phyloP scores from a whole-genome alignment of 2,797 vertebrate species.

The Oophaga sylvatica region DNA sequence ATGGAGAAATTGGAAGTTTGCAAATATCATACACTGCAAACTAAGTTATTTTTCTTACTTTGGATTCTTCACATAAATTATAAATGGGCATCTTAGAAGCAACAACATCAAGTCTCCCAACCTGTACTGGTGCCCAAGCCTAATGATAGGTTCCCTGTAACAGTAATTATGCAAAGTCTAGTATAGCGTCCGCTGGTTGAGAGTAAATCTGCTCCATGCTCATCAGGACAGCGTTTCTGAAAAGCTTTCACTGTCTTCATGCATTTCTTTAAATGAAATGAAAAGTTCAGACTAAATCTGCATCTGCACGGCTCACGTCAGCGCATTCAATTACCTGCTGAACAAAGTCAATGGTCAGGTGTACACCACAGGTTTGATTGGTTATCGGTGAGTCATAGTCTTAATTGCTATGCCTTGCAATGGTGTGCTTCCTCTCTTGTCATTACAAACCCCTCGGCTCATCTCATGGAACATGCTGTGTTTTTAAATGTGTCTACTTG shows the following conservation, averaged over 20 bases:
- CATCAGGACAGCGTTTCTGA: neutral
- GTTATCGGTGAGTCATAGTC: conserved; percentile 60
- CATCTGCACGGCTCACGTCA: conserved; percentile 33
- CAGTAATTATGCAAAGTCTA: neutral
- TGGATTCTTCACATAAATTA: too few species aligned
- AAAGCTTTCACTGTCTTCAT: conserved; percentile 4
- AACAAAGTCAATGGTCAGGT: conserved; percentile 41
- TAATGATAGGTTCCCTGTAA: too few species aligned
- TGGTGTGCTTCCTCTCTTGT: conserved; percentile 60
- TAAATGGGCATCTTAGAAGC: too few species aligned
- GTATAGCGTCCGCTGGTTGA: neutral
- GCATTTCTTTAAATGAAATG: conserved; percentile 19
- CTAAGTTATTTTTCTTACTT: too few species aligned
- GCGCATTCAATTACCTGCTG: conserved; percentile 43
- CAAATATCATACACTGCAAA: too few species aligned
- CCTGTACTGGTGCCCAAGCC: too few species aligned
- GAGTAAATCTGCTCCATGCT: neutral
- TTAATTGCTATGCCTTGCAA: conserved; percentile 61
- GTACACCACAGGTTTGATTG: conserved; percentile 47
- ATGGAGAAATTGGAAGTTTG: too few species aligned
- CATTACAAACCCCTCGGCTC: conserved; percentile 64
- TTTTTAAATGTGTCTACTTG: conserved; percentile 50
- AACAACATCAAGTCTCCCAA: too few species aligned
- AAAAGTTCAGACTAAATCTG: conserved; percentile 9
- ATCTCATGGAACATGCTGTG: conserved; percentile 52